These are phyloP conservation scores for Glyptemys insculpta DNA, from an alignment of 2,797 vertebrate species.

Conservation along the genomic window DNA sequence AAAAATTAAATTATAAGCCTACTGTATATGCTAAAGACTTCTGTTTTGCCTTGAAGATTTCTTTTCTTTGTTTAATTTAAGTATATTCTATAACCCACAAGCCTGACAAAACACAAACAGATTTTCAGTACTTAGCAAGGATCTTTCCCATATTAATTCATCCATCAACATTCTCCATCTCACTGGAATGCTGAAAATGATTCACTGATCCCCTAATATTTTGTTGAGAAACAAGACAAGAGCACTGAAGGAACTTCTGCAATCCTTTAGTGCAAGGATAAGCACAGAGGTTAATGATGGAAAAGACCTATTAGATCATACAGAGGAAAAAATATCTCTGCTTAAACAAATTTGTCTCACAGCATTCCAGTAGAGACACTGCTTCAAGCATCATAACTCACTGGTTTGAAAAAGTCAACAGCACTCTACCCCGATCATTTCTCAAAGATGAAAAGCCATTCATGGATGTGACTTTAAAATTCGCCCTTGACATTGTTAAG, in stretches of 20 bases:
- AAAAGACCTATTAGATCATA: neutral
- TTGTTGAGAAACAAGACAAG: conserved; percentile 3
- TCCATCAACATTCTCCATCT: neutral
- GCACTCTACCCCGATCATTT: neutral
- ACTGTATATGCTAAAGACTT: conserved; percentile 9
- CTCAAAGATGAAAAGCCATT: conserved; percentile 35
- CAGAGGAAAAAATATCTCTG: neutral
- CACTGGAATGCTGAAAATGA: conserved; percentile 8
- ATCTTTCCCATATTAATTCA: conserved; percentile 22
- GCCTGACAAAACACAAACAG: conserved; percentile 20
- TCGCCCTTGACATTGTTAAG: conserved; percentile 13
- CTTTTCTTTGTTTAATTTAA: conserved; percentile 23
- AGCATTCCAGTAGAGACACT: conserved; percentile 32
- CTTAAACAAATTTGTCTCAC: conserved; percentile 46
- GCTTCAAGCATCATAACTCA: conserved; percentile 53
- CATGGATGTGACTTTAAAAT: neutral
- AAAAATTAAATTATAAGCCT: conserved; percentile 53
- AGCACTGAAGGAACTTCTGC: conserved; percentile 18
- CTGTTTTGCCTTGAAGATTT: conserved; percentile 33
- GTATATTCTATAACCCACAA: neutral
- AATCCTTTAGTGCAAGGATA: neutral
- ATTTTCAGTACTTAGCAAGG: conserved; percentile 26
- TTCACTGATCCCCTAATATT: neutral
- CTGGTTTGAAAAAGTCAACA: conserved; percentile 55
- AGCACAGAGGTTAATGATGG: neutral